Percentiles rank a stretch among this genome's conserved stretches.
phyloP scores from a whole-genome alignment of 2,113 vertebrate genomes.

The Podarcis cretensis region DNA sequence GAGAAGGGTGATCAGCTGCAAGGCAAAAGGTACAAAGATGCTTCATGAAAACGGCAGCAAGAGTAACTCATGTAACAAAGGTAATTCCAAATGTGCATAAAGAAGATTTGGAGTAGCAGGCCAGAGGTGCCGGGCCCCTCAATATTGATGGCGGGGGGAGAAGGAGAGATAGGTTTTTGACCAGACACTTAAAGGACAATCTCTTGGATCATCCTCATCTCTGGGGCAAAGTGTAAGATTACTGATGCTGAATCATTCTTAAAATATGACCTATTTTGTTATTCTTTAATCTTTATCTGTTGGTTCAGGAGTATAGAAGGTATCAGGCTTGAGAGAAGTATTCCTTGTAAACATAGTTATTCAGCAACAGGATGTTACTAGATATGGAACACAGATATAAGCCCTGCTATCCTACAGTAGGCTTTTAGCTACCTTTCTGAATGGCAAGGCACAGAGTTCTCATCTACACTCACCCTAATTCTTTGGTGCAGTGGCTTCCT shows the following conservation, averaged over 20 bases:
- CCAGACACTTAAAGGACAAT: too few species aligned
- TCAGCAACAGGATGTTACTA: background rate
- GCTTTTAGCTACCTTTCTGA: too few species aligned
- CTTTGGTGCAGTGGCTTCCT: too few species aligned
- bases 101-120: background rate
- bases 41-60: background rate
- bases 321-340: too few species aligned
- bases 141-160: background rate
- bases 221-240: background rate
- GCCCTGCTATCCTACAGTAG: too few species aligned
- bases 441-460: too few species aligned
- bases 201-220: background rate
- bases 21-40: background rate
- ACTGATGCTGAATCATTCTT: background rate
- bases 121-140: too few species aligned
- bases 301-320: too few species aligned
- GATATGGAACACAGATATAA: background rate
- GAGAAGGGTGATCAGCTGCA: conserved; percentile 77
- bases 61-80: background rate
- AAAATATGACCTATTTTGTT: too few species aligned
- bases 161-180: background rate
- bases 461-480: too few species aligned
- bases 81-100: background rate
- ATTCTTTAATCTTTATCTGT: too few species aligned
- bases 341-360: background rate